phyloP scores from a whole-genome alignment of 2,888 invertebrate genomes.

The Deilephila elpenor region DNA sequence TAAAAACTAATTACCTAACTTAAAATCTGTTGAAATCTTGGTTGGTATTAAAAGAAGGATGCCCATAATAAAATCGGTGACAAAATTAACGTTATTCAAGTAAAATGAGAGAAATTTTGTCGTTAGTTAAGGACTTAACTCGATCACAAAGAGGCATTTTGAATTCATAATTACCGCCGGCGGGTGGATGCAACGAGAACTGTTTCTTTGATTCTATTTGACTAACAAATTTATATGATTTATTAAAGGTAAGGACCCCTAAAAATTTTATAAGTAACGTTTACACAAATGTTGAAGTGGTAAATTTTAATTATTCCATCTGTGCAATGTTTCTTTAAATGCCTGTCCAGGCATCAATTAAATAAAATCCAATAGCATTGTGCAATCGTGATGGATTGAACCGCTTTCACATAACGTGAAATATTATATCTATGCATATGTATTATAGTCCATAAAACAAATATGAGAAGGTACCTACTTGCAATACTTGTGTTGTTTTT shows the following conservation, averaged over 20 bases:
- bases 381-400: too few species aligned
- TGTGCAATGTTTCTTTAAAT: too few species aligned
- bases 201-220: slow-evolving; percentile 53
- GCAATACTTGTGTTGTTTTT: too few species aligned
- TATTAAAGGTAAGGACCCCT: not conserved
- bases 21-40: not conserved
- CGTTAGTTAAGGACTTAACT: slow-evolving; percentile 64
- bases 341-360: too few species aligned
- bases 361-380: too few species aligned
- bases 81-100: slow-evolving; percentile 16
- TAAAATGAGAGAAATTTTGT: slow-evolving; percentile 51
- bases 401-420: too few species aligned
- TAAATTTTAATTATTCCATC: too few species aligned
- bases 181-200: slow-evolving; percentile 69
- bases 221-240: slow-evolving; percentile 32
- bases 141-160: slow-evolving; percentile 72
- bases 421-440: too few species aligned
- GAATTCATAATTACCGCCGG: slow-evolving; percentile 78
- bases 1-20: not conserved
- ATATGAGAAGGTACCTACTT: too few species aligned
- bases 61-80: not conserved
- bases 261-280: not conserved
- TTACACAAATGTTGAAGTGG: not conserved
- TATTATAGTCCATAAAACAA: too few species aligned
- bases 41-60: not conserved